Conservation (phyloP, 1,140 invertebrate species). For the Apis cerana region DNA sequence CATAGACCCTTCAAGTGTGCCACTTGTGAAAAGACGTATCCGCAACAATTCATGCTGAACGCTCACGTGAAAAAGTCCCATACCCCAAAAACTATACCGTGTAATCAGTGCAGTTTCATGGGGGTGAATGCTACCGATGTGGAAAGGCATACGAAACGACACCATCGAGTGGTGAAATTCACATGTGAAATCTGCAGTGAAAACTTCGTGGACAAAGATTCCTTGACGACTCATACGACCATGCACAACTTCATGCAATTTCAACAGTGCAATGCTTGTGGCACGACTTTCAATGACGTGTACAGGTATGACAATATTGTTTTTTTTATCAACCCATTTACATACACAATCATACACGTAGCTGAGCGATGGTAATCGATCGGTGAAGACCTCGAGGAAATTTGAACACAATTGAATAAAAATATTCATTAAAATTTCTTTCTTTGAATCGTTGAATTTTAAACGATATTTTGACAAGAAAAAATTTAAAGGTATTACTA, state of each 20-base stretch:
- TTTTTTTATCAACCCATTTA: neutral
- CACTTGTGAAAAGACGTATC: constrained; percentile 79
- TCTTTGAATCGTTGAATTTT: no score
- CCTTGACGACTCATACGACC: constrained; percentile 76
- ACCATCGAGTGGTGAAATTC: constrained; percentile 78
- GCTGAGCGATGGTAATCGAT: neutral
- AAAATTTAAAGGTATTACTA: no score
- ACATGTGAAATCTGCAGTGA: constrained; percentile 75
- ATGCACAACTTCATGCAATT: constrained; percentile 80
- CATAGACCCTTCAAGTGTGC: constrained; percentile 78
- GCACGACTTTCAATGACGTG: constrained; percentile 81
- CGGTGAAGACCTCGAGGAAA: neutral
- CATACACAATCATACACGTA: neutral
- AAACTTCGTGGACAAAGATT: constrained; percentile 64
- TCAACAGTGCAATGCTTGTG: constrained; percentile 83
- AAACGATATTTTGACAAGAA: no score
- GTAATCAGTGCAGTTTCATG: constrained; percentile 61
- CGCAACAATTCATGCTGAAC: constrained; percentile 81
- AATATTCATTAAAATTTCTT: no score
- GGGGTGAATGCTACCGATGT: constrained; percentile 62
- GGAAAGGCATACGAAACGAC: constrained; percentile 75
- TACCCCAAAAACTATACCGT: constrained; percentile 65
- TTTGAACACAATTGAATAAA: neutral
- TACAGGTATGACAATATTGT: constrained; percentile 38
- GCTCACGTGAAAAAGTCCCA: constrained; percentile 86